Base-by-base conservation (phyloP, 2,113 vertebrate genomes). In the Spea multiplicata region DNA sequence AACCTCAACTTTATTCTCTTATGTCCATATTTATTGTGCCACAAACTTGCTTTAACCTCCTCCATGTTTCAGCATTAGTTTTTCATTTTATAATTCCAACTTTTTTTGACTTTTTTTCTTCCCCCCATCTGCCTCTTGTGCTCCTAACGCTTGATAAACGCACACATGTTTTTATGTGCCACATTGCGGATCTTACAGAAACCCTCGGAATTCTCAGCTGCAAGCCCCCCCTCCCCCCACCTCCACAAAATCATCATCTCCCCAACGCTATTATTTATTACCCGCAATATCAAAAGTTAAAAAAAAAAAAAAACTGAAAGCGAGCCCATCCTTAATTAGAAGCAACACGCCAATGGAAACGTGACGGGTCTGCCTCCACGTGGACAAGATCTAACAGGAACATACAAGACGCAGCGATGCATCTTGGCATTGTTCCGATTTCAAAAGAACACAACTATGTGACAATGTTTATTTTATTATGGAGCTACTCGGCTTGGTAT, bases 311-410 rank as follows among this genome's bases (percentile, higher is more conserved):
- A 59, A 12, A 2, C 30, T 59, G 55, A 4, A 59, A 59, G 4
- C 12, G 55, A 10, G 55, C 61, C 61, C 16, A 64, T 64, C 9
- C 61, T 16, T 17, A 64, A 64, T 64, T 64, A 17, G 13, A 64
- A 61, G 57, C 30, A 30, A 30, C 30, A 30, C 30, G 30, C 61
- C n/a, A 64, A 17, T 30, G 5, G 16, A 61, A 61, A 61, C 14
- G 30, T 64, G 16, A 3, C 16, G 5, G 61, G 12, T 59, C 10
- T 64, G n/a, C 30, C n/a, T 64, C 61, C 16, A 65, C 47, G 14
- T 12, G n/a, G 72, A 62, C 57, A 62, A 74, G 59, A 50, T 65
- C 5, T 3, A 64, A 65, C 72, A 47, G 62, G 61, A 47, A 66
- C 5, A 13, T 14, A 17, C 62, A 47, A n/a, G 47, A 14, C n/a